Percentiles rank a stretch among this genome's conserved stretches.
phyloP scores from a whole-genome alignment of 2,113 vertebrate species.

The Anolis sagrei region DNA sequence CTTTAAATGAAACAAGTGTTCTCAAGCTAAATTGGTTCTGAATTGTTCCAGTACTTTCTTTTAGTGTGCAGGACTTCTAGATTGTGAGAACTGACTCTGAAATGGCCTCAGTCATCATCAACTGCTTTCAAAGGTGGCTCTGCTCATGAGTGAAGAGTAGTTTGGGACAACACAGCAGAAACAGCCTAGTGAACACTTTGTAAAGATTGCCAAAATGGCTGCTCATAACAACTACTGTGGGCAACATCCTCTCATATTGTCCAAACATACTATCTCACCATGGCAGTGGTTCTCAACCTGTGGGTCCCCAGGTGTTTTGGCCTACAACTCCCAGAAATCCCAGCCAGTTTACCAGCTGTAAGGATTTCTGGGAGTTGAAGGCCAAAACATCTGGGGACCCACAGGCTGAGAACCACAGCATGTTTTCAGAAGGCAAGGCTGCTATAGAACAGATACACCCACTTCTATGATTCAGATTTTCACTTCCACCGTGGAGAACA shows the following conservation, averaged over 20 bases:
- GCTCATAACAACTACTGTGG: not conserved
- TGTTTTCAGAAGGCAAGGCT: not conserved
- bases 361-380: too few species aligned
- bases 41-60: not conserved
- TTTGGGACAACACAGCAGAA: not conserved
- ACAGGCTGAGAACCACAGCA: too few species aligned
- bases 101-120: not conserved
- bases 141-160: not conserved
- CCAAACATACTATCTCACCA: not conserved
- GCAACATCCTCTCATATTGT: not conserved
- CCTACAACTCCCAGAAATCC: too few species aligned
- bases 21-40: slow-evolving; percentile 27
- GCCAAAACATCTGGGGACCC: too few species aligned
- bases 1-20: slow-evolving; percentile 28
- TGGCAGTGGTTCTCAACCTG: too few species aligned
- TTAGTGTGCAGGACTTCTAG: slow-evolving; percentile 39
- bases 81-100: slow-evolving; percentile 10
- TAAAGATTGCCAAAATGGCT: not conserved
- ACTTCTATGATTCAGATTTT: slow-evolving; percentile 45
- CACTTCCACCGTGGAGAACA: slow-evolving; percentile 10
- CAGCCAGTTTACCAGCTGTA: too few species aligned
- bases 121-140: not conserved
- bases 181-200: not conserved
- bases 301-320: too few species aligned
- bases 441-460: slow-evolving; percentile 31